phyloP scores from a whole-genome alignment of 2,888 invertebrate species.

The Aphidoletes aphidimyza region DNA sequence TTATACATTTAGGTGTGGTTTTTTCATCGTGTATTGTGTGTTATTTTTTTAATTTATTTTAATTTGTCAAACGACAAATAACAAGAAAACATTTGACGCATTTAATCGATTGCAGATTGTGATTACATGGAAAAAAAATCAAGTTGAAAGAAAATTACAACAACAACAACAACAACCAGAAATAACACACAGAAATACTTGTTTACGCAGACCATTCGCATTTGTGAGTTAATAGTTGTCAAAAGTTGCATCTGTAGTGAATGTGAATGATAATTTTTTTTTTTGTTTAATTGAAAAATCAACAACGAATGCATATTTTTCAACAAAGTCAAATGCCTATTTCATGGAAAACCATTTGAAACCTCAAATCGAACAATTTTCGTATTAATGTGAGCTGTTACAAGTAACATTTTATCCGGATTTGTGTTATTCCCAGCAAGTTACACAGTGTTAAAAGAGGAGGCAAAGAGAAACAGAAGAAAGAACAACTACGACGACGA shows the following conservation, averaged over 20 bases:
- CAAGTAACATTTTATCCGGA: neutral
- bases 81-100: neutral
- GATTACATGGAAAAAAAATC: neutral
- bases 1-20: conserved; percentile 49
- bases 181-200: neutral
- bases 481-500: neutral
- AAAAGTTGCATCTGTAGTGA: neutral
- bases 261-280: neutral
- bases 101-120: conserved; percentile 2
- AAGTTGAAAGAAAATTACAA: no score
- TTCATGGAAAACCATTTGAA: neutral
- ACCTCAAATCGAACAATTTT: neutral
- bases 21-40: neutral
- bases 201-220: conserved; percentile 18
- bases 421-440: no score
- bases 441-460: no score
- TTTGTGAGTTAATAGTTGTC: conserved; percentile 16
- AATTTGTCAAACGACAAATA: neutral
- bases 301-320: conserved; percentile 4
- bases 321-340: conserved; percentile 34
- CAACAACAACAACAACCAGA: neutral
- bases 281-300: neutral
- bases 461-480: neutral
- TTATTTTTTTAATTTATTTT: neutral
- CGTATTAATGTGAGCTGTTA: conserved; percentile 13